Conservation (phyloP, 2,888 invertebrate species). For the Cylloceria caligata region DNA sequence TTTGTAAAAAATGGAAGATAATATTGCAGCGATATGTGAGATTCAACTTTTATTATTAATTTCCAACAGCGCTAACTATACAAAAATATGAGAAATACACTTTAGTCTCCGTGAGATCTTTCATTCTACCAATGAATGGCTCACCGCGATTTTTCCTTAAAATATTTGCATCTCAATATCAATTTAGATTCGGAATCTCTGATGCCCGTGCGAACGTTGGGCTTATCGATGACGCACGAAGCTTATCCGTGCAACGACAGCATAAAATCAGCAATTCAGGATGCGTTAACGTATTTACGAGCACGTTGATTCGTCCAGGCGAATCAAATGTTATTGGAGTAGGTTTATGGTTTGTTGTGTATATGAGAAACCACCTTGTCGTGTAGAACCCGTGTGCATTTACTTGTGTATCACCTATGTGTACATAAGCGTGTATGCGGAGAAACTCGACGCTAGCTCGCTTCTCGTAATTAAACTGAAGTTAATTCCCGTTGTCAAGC, state of each 20-base stretch:
- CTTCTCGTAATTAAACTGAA: constrained; percentile 73
- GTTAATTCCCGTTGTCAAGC: constrained; percentile 74
- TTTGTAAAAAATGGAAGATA: too few relatives aligned
- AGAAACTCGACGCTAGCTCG: constrained; percentile 28
- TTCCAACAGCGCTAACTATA: too few relatives aligned
- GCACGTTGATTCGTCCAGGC: constrained; percentile 16
- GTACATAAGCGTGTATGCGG: too few relatives aligned
- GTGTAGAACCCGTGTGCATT: not conserved
- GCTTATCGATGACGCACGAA: constrained; percentile 13
- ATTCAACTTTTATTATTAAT: too few relatives aligned
- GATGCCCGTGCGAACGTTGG: not conserved
- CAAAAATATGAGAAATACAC: too few relatives aligned
- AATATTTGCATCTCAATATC: not conserved
- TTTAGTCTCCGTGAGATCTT: too few relatives aligned
- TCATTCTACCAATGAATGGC: not conserved
- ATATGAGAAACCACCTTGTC: not conserved
- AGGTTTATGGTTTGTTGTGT: not conserved
- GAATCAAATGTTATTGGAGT: constrained; percentile 42
- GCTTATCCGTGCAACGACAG: not conserved
- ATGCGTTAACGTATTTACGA: constrained; percentile 26
- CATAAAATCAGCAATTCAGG: not conserved
- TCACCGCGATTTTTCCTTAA: not conserved
- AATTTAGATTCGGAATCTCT: not conserved
- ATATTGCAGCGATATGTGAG: too few relatives aligned
- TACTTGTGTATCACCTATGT: not conserved